A percentile compares a stretch with the other conserved stretches of the same genome.
Conservation (phyloP, 2,113 vertebrate species). For the Pholis gunnellus region DNA sequence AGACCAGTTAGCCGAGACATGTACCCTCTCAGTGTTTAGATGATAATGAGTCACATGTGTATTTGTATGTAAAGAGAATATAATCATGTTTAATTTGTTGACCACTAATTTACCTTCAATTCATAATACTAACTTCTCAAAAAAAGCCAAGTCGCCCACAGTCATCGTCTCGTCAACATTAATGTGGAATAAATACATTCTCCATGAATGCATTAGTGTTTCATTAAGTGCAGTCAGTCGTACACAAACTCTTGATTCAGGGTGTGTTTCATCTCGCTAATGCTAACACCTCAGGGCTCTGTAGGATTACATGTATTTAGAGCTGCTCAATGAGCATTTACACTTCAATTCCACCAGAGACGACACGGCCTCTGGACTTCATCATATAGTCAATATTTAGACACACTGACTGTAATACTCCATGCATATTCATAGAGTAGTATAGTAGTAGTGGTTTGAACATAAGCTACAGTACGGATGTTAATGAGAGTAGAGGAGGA, state of each 20-base stretch:
- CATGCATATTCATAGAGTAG: background rate
- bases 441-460: background rate
- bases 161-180: background rate
- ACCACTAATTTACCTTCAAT: background rate
- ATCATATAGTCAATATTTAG: constrained; percentile 13
- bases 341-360: constrained; percentile 7
- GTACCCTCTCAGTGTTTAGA: background rate
- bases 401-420: background rate
- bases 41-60: background rate
- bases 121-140: background rate
- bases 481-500: no score
- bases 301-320: constrained; percentile 47
- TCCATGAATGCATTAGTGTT: background rate
- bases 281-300: constrained; percentile 34
- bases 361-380: constrained; percentile 2
- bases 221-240: constrained; percentile 3
- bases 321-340: constrained; percentile 32
- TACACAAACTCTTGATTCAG: background rate
- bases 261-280: constrained; percentile 25
- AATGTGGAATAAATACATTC: background rate
- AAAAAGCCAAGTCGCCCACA: background rate
- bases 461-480: background rate
- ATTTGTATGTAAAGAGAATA: background rate
- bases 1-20: background rate
- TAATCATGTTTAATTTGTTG: background rate